These are phyloP conservation scores for Hippocampus mohnikei DNA, from an alignment of 2,113 vertebrate species.

Conservation along the genomic window DNA sequence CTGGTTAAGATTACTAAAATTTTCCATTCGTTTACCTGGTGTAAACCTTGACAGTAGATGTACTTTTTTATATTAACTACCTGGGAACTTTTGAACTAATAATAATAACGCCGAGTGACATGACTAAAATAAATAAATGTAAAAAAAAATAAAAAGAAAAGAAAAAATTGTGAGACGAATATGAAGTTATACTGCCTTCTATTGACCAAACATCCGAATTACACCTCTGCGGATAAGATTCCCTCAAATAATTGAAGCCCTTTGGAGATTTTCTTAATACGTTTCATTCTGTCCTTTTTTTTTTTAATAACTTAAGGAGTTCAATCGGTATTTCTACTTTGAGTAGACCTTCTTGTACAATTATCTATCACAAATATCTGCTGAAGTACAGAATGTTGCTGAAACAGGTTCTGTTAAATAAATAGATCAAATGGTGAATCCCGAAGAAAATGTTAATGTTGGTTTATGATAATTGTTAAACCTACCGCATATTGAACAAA, in stretches of 20 bases:
- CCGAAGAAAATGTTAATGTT: too few relatives aligned
- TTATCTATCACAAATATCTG: too few relatives aligned
- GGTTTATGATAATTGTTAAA: too few relatives aligned
- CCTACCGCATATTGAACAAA: too few relatives aligned
- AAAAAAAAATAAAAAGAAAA: background rate
- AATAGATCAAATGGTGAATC: too few relatives aligned
- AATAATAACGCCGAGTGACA: background rate
- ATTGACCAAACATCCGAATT: conserved; percentile 22
- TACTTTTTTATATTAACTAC: background rate
- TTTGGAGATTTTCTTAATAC: background rate
- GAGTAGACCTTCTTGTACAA: too few relatives aligned
- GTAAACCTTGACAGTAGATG: background rate
- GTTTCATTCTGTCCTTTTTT: too few relatives aligned
- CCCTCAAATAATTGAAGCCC: background rate
- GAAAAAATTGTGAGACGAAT: background rate
- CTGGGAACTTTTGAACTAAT: background rate
- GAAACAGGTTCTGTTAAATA: too few relatives aligned
- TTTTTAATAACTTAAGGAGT: too few relatives aligned
- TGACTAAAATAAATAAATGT: too few relatives aligned
- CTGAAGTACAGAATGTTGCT: too few relatives aligned
- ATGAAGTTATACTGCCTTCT: conserved; percentile 34
- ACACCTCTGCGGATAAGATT: background rate
- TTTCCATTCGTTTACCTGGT: background rate
- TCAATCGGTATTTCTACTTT: too few relatives aligned
- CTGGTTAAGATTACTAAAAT: background rate